These are phyloP conservation scores for Steinernema hermaphroditum DNA, from an alignment of 2,888 invertebrate species.

Conservation along the genomic window DNA sequence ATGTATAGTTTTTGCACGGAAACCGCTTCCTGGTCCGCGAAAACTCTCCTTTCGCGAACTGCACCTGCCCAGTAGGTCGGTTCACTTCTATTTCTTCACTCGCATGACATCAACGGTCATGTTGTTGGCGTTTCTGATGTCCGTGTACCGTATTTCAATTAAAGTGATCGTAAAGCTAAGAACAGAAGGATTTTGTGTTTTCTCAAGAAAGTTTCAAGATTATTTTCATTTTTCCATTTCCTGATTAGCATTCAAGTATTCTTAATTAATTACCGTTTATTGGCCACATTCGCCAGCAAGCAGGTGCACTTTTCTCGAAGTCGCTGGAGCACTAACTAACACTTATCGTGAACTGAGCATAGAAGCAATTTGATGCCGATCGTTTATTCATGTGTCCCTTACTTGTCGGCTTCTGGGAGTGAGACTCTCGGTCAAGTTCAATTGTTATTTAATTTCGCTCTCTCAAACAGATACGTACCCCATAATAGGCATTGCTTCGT, in stretches of 20 bases:
- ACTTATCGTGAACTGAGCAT: not conserved
- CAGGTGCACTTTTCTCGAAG: slow-evolving; percentile 12
- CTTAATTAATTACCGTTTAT: not conserved
- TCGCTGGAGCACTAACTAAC: not conserved
- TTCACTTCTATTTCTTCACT: not conserved
- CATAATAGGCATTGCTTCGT: slow-evolving; percentile 15
- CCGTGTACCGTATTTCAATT: not conserved
- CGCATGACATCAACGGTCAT: not conserved
- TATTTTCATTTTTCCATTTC: too few relatives aligned
- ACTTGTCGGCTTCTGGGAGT: not conserved
- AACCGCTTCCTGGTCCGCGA: not conserved
- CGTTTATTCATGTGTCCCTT: slow-evolving; percentile 18
- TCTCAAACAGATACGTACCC: slow-evolving; percentile 11
- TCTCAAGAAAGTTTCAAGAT: too few relatives aligned
- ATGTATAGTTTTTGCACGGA: not conserved
- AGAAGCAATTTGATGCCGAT: slow-evolving; percentile 1
- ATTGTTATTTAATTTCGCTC: slow-evolving; percentile 24
- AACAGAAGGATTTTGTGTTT: too few relatives aligned
- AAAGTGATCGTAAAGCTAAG: too few relatives aligned
- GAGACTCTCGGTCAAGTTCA: slow-evolving; percentile 13
- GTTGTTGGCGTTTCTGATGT: not conserved
- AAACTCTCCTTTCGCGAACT: not conserved
- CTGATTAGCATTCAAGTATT: not conserved
- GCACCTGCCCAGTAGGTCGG: not conserved
- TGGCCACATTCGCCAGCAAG: not conserved